Evolutionary conservation across 2,888 invertebrate species (phyloP).

Genomic region (Heliconius ethilla): DNA sequence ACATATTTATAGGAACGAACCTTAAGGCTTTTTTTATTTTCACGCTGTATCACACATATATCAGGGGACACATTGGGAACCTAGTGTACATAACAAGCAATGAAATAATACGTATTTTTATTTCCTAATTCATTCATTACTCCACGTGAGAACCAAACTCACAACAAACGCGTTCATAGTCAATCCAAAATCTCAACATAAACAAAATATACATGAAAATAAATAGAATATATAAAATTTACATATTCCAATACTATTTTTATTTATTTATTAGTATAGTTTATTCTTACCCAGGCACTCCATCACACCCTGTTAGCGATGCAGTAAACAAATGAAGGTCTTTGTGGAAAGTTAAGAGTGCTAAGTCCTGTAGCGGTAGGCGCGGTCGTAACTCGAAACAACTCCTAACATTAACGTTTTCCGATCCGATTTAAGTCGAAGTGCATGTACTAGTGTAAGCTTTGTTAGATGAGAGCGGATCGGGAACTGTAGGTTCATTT

Average conservation of each 20-base stretch:
- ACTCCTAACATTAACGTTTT: slow-evolving; percentile 46
- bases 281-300: neutral
- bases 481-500: slow-evolving; percentile 21
- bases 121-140: too few relatives aligned
- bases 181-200: too few relatives aligned
- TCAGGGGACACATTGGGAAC: too few relatives aligned
- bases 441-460: slow-evolving; percentile 34
- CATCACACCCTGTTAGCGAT: slow-evolving; percentile 42
- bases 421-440: slow-evolving; percentile 40
- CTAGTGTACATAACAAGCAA: too few relatives aligned
- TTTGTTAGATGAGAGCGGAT: slow-evolving; percentile 30
- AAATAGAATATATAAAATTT: too few relatives aligned
- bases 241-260: neutral
- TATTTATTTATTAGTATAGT: neutral
- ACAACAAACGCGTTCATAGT: too few relatives aligned
- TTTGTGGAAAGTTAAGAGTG: slow-evolving; percentile 67
- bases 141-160: too few relatives aligned
- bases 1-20: too few relatives aligned
- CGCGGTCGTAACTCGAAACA: slow-evolving; percentile 57
- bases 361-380: slow-evolving; percentile 67
- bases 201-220: too few relatives aligned
- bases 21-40: too few relatives aligned
- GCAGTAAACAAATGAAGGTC: slow-evolving; percentile 56
- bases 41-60: too few relatives aligned
- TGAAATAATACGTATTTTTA: too few relatives aligned